Conservation (phyloP, 2,888 invertebrate species). For the Piscicola geometra region DNA sequence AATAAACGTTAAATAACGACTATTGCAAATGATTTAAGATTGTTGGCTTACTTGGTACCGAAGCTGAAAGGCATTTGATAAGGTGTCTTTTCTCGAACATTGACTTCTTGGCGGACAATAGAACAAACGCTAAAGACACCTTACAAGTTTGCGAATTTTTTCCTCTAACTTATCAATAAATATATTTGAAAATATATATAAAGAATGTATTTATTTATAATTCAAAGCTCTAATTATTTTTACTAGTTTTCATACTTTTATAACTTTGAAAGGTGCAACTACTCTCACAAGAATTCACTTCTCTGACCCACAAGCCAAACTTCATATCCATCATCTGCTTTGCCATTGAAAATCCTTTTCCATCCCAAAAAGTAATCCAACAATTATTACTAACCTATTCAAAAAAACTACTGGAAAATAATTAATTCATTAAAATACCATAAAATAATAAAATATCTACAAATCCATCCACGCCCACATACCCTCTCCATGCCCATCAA, state of each 20-base stretch:
- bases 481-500: background rate
- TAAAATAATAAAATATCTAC: conserved; percentile 1
- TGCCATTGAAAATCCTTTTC: conserved; percentile 76
- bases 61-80: conserved; percentile 93
- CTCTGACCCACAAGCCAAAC: conserved; percentile 77
- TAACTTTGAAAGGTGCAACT: conserved; percentile 64
- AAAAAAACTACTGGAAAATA: background rate
- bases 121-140: conserved; percentile 57
- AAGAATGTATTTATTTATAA: no score
- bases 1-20: no score
- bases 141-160: conserved; percentile 53
- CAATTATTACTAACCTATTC: background rate
- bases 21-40: no score
- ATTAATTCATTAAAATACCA: background rate
- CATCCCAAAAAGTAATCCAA: conserved; percentile 66
- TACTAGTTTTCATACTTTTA: background rate
- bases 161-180: no score
- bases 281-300: conserved; percentile 72
- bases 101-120: conserved; percentile 67
- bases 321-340: conserved; percentile 81
- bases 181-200: no score
- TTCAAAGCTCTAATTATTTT: no score
- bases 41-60: conserved; percentile 83
- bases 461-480: no score
- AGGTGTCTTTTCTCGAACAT: conserved; percentile 86